Percentiles rank a stretch among this genome's conserved stretches.
These are phyloP conservation scores for Drosophila melanogaster DNA, from an alignment of 1,140 invertebrate species.

Conservation along the genomic window Release_6_plus_ISO1_MT NC_004354.4:17033001-17033500, in stretches of 20 bases:
- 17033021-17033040: neutral
- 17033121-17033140: neutral
- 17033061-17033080: too few relatives aligned
- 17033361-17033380: neutral
- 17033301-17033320: neutral
- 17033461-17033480: slow-evolving; percentile 19
- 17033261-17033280: neutral
- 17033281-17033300: neutral
- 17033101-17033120: too few relatives aligned
- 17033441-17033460: slow-evolving; percentile 16
- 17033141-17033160: neutral
- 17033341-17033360: neutral
- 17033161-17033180: too few relatives aligned
- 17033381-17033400: neutral
- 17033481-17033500: slow-evolving; percentile 25
- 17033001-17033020: neutral
- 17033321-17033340: neutral
- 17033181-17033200: neutral
- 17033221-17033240: neutral
- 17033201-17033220: neutral
- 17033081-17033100: too few relatives aligned
- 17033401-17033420: neutral
- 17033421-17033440: neutral
- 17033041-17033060: too few relatives aligned
- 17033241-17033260: neutral